Base-by-base conservation (phyloP, 2,113 vertebrate species). In the Chaetura pelagica region DNA sequence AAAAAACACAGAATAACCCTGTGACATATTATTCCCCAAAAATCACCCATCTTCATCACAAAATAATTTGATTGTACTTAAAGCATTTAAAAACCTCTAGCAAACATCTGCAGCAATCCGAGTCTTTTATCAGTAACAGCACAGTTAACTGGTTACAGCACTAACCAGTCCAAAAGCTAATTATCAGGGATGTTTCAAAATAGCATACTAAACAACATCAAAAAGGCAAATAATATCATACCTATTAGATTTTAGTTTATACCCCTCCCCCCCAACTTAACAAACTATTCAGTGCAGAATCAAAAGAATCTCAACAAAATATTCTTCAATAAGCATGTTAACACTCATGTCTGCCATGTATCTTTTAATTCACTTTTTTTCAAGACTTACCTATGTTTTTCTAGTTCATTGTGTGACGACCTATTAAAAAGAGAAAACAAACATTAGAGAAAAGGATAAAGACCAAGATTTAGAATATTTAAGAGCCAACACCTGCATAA, bases 331-430 rank as follows among this genome's bases (percentile, higher is more conserved):
- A 89, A 90, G 59, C 48, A 57, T 7, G 9, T 32, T 34, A 79
- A 80, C 52, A 91, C 67, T 73, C 48, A 75, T 6, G 15, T 55
- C 69, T 85, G 59, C 4, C 59, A 81, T 22, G 23, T 12, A 84
- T 74, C 30, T 71, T 86, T 90, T 49, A 27, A 92, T 78, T 77
- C 64, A 23, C 14, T 80, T 73, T 90, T 52, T 87, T 78, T 7
- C 51, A 61, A 48, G 67, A 96, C 99, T 99, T 97, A 99, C 99
- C 99, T 99, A 98, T 99, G 99, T 98, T 99, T 99, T 98, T 99
- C 99, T 98, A 99, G 98, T 97, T 99, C 99, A 6, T 99, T 99
- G 98, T 99, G 99, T 84, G 99, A 99, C 64, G 99, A 99, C 98
- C 99, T 99, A 98, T 97, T 96, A 97, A 97, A 97, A 97, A 97